phyloP scores from a whole-genome alignment of 2,797 vertebrate genomes.

The Pampus argenteus region DNA sequence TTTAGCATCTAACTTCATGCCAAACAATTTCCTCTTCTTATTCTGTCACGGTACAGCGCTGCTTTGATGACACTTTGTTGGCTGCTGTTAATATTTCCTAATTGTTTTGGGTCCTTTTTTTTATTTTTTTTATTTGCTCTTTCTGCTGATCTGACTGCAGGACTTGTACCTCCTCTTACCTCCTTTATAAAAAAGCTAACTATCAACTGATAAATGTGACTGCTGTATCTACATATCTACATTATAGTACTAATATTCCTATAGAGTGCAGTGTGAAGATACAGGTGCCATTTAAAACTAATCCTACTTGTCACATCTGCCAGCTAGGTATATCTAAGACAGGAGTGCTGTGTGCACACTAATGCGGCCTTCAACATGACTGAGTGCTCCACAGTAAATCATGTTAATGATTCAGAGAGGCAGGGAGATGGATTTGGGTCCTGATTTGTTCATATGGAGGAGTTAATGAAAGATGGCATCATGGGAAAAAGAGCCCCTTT shows the following conservation, averaged over 20 bases:
- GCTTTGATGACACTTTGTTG: neutral
- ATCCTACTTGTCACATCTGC: conserved; percentile 65
- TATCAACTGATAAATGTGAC: conserved; percentile 2
- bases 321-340: conserved; percentile 55
- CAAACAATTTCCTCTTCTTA: too few species aligned
- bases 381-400: conserved; percentile 65
- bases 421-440: conserved; percentile 61
- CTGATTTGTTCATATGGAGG: conserved; percentile 82
- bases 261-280: conserved; percentile 29
- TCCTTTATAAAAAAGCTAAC: too few species aligned
- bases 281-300: conserved; percentile 64
- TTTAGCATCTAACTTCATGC: neutral
- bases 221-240: conserved; percentile 18
- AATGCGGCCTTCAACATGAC: conserved; percentile 68
- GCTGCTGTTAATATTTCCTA: neutral
- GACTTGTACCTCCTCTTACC: too few species aligned
- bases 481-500: conserved; percentile 67
- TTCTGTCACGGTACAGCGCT: neutral
- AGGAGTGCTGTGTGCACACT: conserved; percentile 56
- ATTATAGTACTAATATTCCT: conserved; percentile 35
- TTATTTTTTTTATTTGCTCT: too few species aligned
- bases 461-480: conserved; percentile 85
- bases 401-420: conserved; percentile 65
- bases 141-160: too few species aligned
- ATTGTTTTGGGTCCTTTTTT: neutral